These are phyloP conservation scores for Eupeodes latifasciatus DNA, from an alignment of 2,888 invertebrate species.

Conservation along the genomic window DNA sequence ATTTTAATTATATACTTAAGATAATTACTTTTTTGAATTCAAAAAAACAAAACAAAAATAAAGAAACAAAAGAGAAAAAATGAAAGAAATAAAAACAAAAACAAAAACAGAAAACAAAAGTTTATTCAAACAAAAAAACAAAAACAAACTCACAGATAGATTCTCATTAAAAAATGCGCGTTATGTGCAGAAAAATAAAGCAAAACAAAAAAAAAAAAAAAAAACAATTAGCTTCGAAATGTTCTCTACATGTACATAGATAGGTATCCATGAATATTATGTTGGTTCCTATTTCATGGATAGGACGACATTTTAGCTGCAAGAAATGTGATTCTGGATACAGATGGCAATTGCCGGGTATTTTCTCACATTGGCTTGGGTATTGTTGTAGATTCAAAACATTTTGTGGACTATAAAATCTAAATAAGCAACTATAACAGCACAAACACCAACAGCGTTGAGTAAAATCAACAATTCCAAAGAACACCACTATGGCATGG, in stretches of 20 bases:
- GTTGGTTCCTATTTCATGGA: not conserved
- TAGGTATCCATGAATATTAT: no score
- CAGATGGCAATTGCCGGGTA: not conserved
- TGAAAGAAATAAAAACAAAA: not conserved
- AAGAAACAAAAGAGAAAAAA: conserved; percentile 1
- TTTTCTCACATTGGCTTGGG: conserved; percentile 24
- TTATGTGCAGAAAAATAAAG: conserved; percentile 16
- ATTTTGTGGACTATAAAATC: conserved; percentile 55
- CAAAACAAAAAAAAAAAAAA: not conserved
- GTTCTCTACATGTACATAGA: not conserved
- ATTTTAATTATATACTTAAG: conserved; percentile 35
- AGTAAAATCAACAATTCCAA: conserved; percentile 41
- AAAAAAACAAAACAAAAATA: not conserved
- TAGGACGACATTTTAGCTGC: conserved; percentile 19
- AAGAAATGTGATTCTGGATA: conserved; percentile 45
- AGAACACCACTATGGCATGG: conserved; percentile 3
- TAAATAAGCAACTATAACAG: conserved; percentile 44
- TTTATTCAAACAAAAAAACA: conserved; percentile 1
- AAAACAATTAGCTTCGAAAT: conserved; percentile 58
- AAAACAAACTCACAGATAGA: not conserved
- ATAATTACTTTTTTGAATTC: conserved; percentile 46
- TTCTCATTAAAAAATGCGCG: conserved; percentile 19
- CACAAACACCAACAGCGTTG: conserved; percentile 32
- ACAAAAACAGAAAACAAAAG: not conserved
- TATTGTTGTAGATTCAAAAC: conserved; percentile 41